Percentiles rank a stretch among this genome's conserved stretches.
phyloP scores from a whole-genome alignment of 2,888 invertebrate species.

The Prostheceraeus crozeri region DNA sequence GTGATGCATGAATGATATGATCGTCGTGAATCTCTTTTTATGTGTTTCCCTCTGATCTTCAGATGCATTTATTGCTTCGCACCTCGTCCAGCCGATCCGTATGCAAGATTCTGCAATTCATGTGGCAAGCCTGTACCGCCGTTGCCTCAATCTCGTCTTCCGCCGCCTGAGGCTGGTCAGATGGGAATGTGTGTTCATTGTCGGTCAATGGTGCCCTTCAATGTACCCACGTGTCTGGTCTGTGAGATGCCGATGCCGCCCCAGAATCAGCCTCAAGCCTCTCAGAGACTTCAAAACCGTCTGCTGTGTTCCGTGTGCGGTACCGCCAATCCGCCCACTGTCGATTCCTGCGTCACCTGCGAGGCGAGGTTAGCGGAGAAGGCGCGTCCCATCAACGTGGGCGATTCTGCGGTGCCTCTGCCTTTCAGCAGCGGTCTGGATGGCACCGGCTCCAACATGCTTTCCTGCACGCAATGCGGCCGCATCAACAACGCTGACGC shows the following conservation, averaged over 20 bases:
- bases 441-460: constrained; percentile 43
- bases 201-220: constrained; percentile 53
- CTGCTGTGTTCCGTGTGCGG: constrained; percentile 47
- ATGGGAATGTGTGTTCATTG: constrained; percentile 55
- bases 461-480: constrained; percentile 50
- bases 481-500: constrained; percentile 52
- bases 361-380: constrained; percentile 43
- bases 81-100: constrained; percentile 51
- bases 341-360: constrained; percentile 46
- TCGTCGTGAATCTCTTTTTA: too few relatives aligned
- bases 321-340: constrained; percentile 47
- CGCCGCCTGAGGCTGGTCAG: constrained; percentile 52
- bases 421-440: constrained; percentile 21
- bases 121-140: constrained; percentile 51
- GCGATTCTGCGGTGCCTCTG: neutral
- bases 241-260: constrained; percentile 53
- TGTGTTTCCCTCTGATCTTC: too few relatives aligned
- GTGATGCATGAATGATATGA: too few relatives aligned
- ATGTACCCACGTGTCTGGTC: constrained; percentile 50
- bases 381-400: constrained; percentile 25
- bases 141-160: constrained; percentile 47
- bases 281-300: constrained; percentile 43
- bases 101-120: constrained; percentile 50
- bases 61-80: constrained; percentile 52
- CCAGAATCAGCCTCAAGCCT: constrained; percentile 48